phyloP scores from a whole-genome alignment of 1,140 invertebrate genomes.

The Tribolium castaneum region DNA sequence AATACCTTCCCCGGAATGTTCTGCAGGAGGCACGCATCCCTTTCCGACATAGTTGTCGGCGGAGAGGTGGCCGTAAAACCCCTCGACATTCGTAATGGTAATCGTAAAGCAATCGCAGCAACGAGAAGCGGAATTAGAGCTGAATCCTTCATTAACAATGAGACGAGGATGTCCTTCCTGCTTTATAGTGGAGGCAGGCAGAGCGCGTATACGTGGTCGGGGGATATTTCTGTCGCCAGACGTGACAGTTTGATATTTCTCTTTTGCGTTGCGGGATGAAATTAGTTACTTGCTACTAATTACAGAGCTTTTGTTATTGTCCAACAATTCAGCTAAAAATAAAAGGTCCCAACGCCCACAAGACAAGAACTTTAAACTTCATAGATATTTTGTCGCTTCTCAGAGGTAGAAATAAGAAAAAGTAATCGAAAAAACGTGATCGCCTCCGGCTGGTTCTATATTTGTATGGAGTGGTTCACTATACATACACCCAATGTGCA shows the following conservation, averaged over 20 bases:
- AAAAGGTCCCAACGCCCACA: too few relatives aligned
- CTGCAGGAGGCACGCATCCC: slow-evolving; percentile 6
- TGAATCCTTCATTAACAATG: not conserved
- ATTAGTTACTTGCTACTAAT: not conserved
- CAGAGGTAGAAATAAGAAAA: too few relatives aligned
- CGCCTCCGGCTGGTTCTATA: too few relatives aligned
- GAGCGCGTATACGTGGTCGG: not conserved
- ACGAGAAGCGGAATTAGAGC: slow-evolving; percentile 9
- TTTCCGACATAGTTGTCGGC: not conserved
- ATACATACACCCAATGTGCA: too few relatives aligned
- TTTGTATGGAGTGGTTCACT: too few relatives aligned
- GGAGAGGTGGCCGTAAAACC: not conserved
- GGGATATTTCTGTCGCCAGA: not conserved
- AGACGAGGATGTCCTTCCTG: slow-evolving; percentile 4
- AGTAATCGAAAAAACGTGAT: too few relatives aligned
- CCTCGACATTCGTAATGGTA: not conserved
- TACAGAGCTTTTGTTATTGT: not conserved
- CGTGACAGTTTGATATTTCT: not conserved
- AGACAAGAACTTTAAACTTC: too few relatives aligned
- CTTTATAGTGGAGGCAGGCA: not conserved
- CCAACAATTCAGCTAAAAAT: not conserved
- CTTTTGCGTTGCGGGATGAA: not conserved
- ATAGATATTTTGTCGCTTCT: too few relatives aligned
- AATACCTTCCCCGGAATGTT: slow-evolving; percentile 19
- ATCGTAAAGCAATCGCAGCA: slow-evolving; percentile 9